These are phyloP conservation scores for Ptilodon capucinus DNA, from an alignment of 2,888 invertebrate genomes.

Conservation along the genomic window DNA sequence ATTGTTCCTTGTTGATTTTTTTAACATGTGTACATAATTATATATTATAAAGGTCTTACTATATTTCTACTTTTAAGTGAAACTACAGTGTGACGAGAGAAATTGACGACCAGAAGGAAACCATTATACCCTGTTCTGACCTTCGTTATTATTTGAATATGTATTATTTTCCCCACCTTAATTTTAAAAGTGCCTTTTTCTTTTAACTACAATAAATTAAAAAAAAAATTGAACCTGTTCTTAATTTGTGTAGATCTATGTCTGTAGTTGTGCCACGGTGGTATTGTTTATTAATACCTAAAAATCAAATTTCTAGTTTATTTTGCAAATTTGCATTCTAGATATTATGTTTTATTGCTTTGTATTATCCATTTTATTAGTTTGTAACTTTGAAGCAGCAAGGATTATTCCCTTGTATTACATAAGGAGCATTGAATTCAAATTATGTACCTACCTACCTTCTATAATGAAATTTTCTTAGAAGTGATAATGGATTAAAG, in stretches of 20 bases:
- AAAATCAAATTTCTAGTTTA: slow-evolving; percentile 53
- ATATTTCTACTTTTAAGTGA: slow-evolving; percentile 74
- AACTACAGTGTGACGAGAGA: slow-evolving; percentile 80
- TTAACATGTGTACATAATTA: slow-evolving; percentile 65
- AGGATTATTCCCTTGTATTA: slow-evolving; percentile 43
- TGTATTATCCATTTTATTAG: slow-evolving; percentile 55
- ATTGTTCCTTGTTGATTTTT: slow-evolving; percentile 64
- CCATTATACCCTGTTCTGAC: slow-evolving; percentile 45
- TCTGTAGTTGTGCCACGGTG: slow-evolving; percentile 53
- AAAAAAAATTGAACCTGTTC: slow-evolving; percentile 48
- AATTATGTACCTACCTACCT: slow-evolving; percentile 64
- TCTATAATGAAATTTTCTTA: slow-evolving; percentile 65
- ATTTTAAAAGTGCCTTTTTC: slow-evolving; percentile 72
- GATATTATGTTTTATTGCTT: slow-evolving; percentile 49
- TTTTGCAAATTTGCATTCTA: slow-evolving; percentile 59
- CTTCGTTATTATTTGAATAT: slow-evolving; percentile 53
- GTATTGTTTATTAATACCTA: slow-evolving; percentile 49
- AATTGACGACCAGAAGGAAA: slow-evolving; percentile 56
- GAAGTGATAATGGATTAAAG: slow-evolving; percentile 77
- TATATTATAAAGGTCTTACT: slow-evolving; percentile 59
- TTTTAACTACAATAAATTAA: slow-evolving; percentile 57
- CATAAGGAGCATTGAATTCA: slow-evolving; percentile 57
- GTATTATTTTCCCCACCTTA: slow-evolving; percentile 64
- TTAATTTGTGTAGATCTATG: slow-evolving; percentile 52
- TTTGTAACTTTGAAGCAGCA: slow-evolving; percentile 53